Percentiles rank a stretch among this genome's conserved stretches.
These are phyloP conservation scores for Rhabdophis nuchalis DNA, from an alignment of 2,797 vertebrate species.

Conservation along the genomic window DNA sequence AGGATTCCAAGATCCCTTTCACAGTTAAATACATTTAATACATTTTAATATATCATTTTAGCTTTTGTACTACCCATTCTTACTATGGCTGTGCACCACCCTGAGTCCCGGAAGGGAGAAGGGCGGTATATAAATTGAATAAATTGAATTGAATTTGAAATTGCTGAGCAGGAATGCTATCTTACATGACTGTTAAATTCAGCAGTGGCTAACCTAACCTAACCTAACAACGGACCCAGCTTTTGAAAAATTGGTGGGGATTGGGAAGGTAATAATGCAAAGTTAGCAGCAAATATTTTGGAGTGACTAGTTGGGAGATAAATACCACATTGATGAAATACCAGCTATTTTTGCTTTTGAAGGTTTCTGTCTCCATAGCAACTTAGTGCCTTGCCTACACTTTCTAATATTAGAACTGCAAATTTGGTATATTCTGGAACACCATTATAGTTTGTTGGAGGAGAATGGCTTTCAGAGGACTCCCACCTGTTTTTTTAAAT, in stretches of 20 bases:
- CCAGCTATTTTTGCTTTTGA: conserved; percentile 8
- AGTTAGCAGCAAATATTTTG: not conserved
- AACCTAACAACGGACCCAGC: no score
- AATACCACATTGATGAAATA: not conserved
- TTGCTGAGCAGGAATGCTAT: not conserved
- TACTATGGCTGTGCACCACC: no score
- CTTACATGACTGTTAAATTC: not conserved
- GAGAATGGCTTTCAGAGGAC: not conserved
- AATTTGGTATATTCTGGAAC: not conserved
- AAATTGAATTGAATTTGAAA: no score
- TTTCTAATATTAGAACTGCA: conserved; percentile 24
- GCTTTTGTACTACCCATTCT: no score
- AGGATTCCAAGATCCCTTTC: no score
- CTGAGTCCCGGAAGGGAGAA: no score
- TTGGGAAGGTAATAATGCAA: not conserved
- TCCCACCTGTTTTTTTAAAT: not conserved
- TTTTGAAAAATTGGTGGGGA: not conserved
- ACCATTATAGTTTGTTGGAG: not conserved
- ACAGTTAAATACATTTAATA: no score
- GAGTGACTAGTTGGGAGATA: not conserved
- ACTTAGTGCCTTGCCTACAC: not conserved
- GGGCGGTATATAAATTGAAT: no score
- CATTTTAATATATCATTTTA: no score
- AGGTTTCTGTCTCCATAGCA: conserved; percentile 14
- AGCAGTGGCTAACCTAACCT: no score